These are phyloP conservation scores for Hemicentrotus pulcherrimus DNA, from an alignment of 35 echinoderm and acorn worm genomes.

Conservation along the genomic window DNA sequence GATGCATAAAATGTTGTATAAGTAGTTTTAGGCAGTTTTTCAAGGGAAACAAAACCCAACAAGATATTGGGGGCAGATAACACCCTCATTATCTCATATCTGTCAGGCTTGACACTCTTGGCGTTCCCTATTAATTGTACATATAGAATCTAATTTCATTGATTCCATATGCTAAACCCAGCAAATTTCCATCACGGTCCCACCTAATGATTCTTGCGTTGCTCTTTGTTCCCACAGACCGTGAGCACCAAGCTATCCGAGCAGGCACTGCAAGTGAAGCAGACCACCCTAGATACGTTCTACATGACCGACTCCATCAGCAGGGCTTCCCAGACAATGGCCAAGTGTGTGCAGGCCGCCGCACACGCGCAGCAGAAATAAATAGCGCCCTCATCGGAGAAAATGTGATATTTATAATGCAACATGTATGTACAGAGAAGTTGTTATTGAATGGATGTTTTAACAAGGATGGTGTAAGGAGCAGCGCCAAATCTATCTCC, in stretches of 20 bases:
- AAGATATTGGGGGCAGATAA: too few relatives aligned
- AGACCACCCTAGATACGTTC: slow-evolving; percentile 78
- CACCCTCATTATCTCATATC: too few relatives aligned
- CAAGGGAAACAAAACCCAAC: too few relatives aligned
- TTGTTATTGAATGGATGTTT: not conserved
- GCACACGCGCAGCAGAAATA: slow-evolving; percentile 50
- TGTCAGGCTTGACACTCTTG: too few relatives aligned
- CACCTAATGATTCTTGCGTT: not conserved
- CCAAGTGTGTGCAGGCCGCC: slow-evolving; percentile 95
- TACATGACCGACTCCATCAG: slow-evolving; percentile 99
- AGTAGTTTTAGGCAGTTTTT: too few relatives aligned
- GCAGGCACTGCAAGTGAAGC: slow-evolving; percentile 62
- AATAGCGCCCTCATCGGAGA: not conserved
- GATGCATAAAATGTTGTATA: too few relatives aligned
- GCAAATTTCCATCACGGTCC: not conserved
- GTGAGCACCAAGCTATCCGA: slow-evolving; percentile 66
- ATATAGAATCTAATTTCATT: too few relatives aligned
- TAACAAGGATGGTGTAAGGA: not conserved
- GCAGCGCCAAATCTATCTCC: not conserved
- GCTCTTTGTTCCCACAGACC: slow-evolving; percentile 56
- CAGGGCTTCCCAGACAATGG: slow-evolving; percentile 95
- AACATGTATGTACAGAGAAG: slow-evolving; percentile 2
- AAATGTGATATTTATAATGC: not conserved
- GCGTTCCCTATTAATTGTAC: too few relatives aligned
- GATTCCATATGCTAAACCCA: not conserved